Evolutionary conservation across 2,888 invertebrate genomes (phyloP).

Genomic region (Chalcosyrphus nemorum): DNA sequence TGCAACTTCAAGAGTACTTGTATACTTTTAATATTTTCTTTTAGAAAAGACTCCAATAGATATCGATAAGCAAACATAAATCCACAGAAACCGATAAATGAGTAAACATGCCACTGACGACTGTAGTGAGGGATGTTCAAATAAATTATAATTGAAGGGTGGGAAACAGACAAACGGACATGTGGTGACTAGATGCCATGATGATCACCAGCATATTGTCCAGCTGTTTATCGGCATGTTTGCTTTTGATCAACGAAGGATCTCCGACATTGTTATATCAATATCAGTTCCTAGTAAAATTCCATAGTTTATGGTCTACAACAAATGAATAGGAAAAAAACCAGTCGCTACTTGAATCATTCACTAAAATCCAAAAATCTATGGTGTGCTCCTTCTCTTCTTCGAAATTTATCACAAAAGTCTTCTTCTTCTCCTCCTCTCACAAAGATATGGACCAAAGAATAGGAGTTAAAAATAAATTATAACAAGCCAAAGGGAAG

Average conservation of each 20-base stretch:
- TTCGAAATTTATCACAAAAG: constrained; percentile 39
- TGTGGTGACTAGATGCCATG: constrained; percentile 31
- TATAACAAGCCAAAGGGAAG: constrained; percentile 24
- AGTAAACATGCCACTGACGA: constrained; percentile 46
- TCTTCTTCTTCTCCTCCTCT: not conserved
- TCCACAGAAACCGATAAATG: not conserved
- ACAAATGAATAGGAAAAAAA: constrained; percentile 35
- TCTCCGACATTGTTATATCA: constrained; percentile 21
- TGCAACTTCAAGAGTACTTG: not conserved
- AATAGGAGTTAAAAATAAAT: constrained; percentile 57
- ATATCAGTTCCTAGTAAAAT: constrained; percentile 22
- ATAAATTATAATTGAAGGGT: constrained; percentile 1
- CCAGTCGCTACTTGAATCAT: constrained; percentile 35
- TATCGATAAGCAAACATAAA: not conserved
- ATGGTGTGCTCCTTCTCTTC: constrained; percentile 9
- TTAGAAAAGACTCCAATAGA: not conserved
- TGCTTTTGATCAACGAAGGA: constrained; percentile 55
- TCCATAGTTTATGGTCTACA: constrained; percentile 27
- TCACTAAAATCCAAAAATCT: constrained; percentile 14
- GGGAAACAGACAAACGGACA: constrained; percentile 17
- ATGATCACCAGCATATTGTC: constrained; percentile 46
- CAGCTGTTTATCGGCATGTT: constrained; percentile 56
- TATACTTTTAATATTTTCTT: not conserved
- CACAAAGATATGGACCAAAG: constrained; percentile 14
- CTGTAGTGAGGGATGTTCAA: constrained; percentile 48